Base-by-base conservation (phyloP, 2,888 invertebrate species). In the Euclidia mi region DNA sequence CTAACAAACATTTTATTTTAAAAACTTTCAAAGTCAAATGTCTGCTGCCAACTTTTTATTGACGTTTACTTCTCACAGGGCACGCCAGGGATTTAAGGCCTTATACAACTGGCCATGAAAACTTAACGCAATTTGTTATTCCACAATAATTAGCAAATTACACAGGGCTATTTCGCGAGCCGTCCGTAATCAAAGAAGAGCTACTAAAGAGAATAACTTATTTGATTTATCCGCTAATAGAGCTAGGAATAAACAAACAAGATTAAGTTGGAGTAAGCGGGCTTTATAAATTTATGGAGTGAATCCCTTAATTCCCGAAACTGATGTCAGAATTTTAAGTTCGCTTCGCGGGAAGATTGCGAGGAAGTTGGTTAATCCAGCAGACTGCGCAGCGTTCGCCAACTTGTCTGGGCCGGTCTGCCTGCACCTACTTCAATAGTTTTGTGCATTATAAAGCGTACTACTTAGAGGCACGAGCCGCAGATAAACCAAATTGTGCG, bases 281-380 rank as follows among this genome's bases (percentile, higher is more conserved):
- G 83, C 77, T 85, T 90, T 84, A 88, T 88, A 84, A 83, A 82
- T 91, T 89, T 89, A 88, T 87, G 84, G 81, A 83, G 79, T 68
- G 81, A 77, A 88, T 85, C 85, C 83, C 81, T 89, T 89, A 88
- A 90, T 87, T 84, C 85, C 79, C 74, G 69, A 88, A 89, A 87
- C 88, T 87, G 86, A 89, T 90, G 89, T 87, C 81, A 85, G 88
- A 91, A 89, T 89, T 91, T 91, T 86, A 89, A 90, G 87, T 91
- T 89, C 59, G 76, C 78, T 77, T 82, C 78, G 75, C 78, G 81
- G 79, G 81, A 85, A 85, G 85, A 84, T 81, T 82, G 78, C 67
- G 63, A 71, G 79, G 78, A 85, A 90, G 86, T 90, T 90, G 57
- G 76, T 85, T 90, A 90, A 90, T 87, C 88, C 88, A 76, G 68